Base-by-base conservation (phyloP, 1,140 invertebrate species). In the Heliconius nattereri region DNA sequence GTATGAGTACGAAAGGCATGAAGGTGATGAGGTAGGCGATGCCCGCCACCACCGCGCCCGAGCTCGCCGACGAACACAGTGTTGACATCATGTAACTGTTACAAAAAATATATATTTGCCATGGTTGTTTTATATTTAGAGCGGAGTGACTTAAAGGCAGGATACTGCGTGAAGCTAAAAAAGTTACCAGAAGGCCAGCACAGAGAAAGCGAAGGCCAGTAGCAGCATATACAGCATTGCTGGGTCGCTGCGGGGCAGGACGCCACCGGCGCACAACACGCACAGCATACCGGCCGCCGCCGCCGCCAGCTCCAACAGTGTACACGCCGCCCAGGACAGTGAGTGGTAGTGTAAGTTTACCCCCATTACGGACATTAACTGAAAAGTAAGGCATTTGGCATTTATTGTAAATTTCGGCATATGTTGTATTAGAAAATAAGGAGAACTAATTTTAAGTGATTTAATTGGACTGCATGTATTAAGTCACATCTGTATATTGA, bases 291-390 rank as follows among this genome's bases (percentile, higher is more conserved):
- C 92, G 87, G 3, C 90, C 78, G 83, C 94, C 6, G 96, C 95
- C 37, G 95, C 87, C 7, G 88, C 74, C 40, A 96, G 85, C 85
- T 97, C 96, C 13, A 92, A 11, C 32, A 95, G 93, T 3, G 95
- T 95, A 29, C 95, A 93, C 37, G 96, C 79, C 75, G 95, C 95
- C 96, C 96, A 96, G 32, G 96, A 95, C 45, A 96, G 79, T 11
- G 96, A 95, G 84, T 96, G 96, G 32, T 95, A 94, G 80, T 93
- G 94, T 0, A 96, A 94, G 76, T 95, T 95, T 81, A 96, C 89
- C 2, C 96, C 96, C 96, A 97, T 97, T 16, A 96, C 95, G 73
- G 96, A 96, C 96, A 97, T 96, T 0, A 96, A 85, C 96, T 96
- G 37, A 3, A 52, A 52, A 52, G 19, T 52, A 52, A 20, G 2